Evolutionary conservation across 2,888 invertebrate genomes (phyloP), one percentile per base, ranked within the genome.

Genomic region (Octonoba sinensis): DNA sequence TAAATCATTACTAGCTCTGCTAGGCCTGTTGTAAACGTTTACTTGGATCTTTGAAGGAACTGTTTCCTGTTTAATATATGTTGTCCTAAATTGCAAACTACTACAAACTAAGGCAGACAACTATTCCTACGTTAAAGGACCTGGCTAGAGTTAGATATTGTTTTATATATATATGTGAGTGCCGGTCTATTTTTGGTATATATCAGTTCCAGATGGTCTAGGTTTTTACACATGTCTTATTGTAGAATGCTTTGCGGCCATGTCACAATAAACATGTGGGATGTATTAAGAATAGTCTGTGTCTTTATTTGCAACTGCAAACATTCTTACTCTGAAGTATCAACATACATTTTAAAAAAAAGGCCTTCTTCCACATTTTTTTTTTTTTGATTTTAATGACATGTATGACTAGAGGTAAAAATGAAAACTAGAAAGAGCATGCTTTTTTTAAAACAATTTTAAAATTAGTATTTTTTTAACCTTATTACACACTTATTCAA

Each of bases 121-220:
- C 67, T 79, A 79, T 73, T 79, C 72, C 72, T 73, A 67, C 72
- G 72, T 81, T 72, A 59, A 64, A 77, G 69, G 73, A 81, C 74
- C 74, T 81, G 81, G 74, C 73, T 62, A 74, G 57, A 81, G 62
- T 70, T 83, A 83, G 77, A 73, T 67, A 66, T 83, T 83, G 83
- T 83, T 83, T 83, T 77, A 77, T 83, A 81, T 74, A n/a, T n/a
- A 77, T 69, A 71, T 66, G 81, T 76, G 72, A 66, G 73, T 74
- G 77, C 83, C 64, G 83, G 83, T 73, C 83, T 83, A 83, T 83
- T 83, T 83, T 83, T 83, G 83, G 83, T 83, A 83, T 76, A 66
- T 81, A 81, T 81, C 81, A 81, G 83, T 75, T 83, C 60, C 47
- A 83, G 82, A 83, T 72, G 73, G 70, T 77, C 83, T 83, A 83